phyloP scores from a whole-genome alignment of 2,113 vertebrate species.

The Hylia prasina region DNA sequence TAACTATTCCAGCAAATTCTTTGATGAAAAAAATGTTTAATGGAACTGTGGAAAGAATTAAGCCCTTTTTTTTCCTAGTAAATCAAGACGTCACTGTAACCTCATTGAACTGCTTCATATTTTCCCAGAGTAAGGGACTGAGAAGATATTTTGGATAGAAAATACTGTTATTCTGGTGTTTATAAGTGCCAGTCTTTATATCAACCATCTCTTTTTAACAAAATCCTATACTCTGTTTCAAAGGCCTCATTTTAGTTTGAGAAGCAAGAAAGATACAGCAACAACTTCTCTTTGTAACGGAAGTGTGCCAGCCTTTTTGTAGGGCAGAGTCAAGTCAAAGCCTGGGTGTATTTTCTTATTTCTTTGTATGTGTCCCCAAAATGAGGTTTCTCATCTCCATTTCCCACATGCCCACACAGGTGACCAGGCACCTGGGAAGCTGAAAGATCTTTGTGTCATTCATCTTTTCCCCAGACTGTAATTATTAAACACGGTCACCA shows the following conservation, averaged over 20 bases:
- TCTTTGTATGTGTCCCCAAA: neutral
- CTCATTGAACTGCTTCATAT: neutral
- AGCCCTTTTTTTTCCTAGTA: neutral
- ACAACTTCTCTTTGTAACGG: neutral
- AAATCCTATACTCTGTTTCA: neutral
- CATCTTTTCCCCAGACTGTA: neutral
- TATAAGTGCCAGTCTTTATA: neutral
- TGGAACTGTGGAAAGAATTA: conserved; percentile 16
- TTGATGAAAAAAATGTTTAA: neutral
- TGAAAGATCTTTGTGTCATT: neutral
- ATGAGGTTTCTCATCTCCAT: neutral
- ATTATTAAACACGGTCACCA: accelerated
- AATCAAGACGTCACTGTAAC: neutral
- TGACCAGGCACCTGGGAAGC: accelerated
- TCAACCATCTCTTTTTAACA: neutral
- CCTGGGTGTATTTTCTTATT: neutral
- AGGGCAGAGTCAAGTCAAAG: neutral
- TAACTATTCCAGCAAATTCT: conserved; percentile 4
- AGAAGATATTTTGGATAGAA: neutral
- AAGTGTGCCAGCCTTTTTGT: neutral
- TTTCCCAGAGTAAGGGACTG: neutral
- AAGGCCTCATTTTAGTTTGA: neutral
- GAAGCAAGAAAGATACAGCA: neutral
- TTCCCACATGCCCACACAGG: accelerated
- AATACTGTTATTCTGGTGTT: neutral